Base-by-base conservation (phyloP, 2,113 vertebrate species). In the Pelecanoides urinatrix region DNA sequence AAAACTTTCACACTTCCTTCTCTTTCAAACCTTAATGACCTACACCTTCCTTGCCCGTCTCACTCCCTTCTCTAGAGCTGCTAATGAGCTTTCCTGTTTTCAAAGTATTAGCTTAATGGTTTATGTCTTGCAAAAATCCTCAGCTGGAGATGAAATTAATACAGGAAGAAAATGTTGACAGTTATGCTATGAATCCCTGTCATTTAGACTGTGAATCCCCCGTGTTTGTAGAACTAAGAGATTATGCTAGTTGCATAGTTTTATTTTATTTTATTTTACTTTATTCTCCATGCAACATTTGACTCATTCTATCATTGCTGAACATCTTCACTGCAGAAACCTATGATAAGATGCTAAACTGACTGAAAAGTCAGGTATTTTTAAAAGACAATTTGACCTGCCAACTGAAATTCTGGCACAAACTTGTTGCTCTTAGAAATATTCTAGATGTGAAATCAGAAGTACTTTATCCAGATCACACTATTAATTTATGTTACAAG, bases 51-150 rank as follows among this genome's bases (percentile, higher is more conserved):
- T 73, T 70, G 40, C 58, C 68, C 55, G 68, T 56, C 72, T 95
- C 78, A 81, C 19, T 67, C 67, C 72, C 50, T 75, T 91, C 56
- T 40, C n/a, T 55, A 83, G 32, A 92, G 94, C 92, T 92, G 80
- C 74, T 96, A 95, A 96, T 92, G 61, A 96, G 92, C 68, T 81
- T 95, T 68, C 47, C 90, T 70, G 16, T 86, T 94, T 93, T 55
- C 65, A 59, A 38, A 81, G 55, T 32, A 68, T 56, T 94, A 79
- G 52, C 70, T 56, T 91, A 85, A 75, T 4, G 0, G 66, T 44
- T 94, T 80, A 70, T 32, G 52, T 85, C 67, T 79, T 7, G 5
- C 75, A 92, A 91, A 91, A 86, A 83, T 66, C 67, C 67, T 96
- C 86, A 85, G 66, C 90, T 0, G 0, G 47, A 91, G 77, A 94